phyloP scores from a whole-genome alignment of 2,113 vertebrate species.

The Muscicapa adusta region DNA sequence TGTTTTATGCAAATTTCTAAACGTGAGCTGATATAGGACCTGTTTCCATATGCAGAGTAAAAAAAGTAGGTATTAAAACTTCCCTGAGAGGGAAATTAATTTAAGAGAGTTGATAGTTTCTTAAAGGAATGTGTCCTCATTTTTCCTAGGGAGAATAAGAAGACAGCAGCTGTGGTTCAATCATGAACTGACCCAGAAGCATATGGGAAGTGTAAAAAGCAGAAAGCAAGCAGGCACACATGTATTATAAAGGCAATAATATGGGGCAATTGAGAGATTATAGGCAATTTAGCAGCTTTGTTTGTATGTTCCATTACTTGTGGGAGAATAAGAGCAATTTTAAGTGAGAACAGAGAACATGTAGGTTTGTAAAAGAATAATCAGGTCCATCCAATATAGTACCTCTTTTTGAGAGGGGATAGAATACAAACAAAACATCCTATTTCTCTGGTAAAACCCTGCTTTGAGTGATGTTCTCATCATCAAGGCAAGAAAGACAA shows the following conservation, averaged over 20 bases:
- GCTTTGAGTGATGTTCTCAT: neutral
- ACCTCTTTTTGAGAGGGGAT: neutral
- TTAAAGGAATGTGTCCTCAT: neutral
- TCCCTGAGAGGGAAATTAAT: neutral
- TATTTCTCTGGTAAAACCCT: neutral
- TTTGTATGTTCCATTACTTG: neutral
- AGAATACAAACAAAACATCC: neutral
- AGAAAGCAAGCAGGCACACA: neutral
- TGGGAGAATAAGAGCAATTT: neutral
- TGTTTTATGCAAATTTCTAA: neutral
- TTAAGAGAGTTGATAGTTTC: neutral
- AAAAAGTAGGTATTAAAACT: neutral
- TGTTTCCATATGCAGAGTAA: neutral
- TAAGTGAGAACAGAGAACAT: neutral
- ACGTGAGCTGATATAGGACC: neutral
- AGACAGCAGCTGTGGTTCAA: neutral
- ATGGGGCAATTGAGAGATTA: neutral
- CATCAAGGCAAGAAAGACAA: neutral
- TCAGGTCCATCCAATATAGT: neutral
- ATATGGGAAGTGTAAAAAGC: neutral
- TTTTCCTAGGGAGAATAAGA: neutral
- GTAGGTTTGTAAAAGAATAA: neutral
- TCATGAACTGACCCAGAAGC: neutral
- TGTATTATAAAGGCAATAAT: neutral
- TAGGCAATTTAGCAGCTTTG: neutral